phyloP scores from a whole-genome alignment of 2,888 invertebrate genomes.

The Epinotia demarniana region DNA sequence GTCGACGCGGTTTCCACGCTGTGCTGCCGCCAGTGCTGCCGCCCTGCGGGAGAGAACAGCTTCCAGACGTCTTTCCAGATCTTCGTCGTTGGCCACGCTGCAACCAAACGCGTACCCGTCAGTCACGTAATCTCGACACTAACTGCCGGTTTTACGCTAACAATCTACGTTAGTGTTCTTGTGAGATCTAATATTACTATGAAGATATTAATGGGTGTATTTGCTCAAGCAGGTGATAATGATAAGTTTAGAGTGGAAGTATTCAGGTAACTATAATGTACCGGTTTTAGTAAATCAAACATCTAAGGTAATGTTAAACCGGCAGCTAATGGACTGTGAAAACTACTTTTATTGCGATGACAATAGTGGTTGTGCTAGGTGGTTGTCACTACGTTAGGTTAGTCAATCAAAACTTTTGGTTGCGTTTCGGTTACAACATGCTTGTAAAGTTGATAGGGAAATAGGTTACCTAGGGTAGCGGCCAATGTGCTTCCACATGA shows the following conservation, averaged over 20 bases:
- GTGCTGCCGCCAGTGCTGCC: slow-evolving; percentile 93
- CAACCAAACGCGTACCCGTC: slow-evolving; percentile 79
- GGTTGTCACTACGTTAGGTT: slow-evolving; percentile 19
- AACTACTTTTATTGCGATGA: slow-evolving; percentile 27
- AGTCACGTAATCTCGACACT: slow-evolving; percentile 53
- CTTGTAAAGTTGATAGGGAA: slow-evolving; percentile 17
- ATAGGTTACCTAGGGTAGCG: slow-evolving; percentile 90
- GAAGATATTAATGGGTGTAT: neutral
- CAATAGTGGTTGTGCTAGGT: slow-evolving; percentile 11
- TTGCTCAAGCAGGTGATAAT: neutral
- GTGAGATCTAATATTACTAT: neutral
- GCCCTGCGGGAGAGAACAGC: slow-evolving; percentile 95
- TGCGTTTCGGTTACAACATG: slow-evolving; percentile 45
- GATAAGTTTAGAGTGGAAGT: neutral
- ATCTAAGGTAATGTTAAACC: slow-evolving; percentile 24
- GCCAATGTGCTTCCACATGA: slow-evolving; percentile 98
- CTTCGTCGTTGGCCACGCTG: slow-evolving; percentile 89
- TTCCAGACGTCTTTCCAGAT: slow-evolving; percentile 94
- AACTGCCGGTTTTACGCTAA: slow-evolving; percentile 36
- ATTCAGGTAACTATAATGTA: slow-evolving; percentile 6
- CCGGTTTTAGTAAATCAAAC: neutral
- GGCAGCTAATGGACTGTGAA: slow-evolving; percentile 24
- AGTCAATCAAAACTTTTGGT: slow-evolving; percentile 30
- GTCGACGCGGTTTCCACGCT: slow-evolving; percentile 93
- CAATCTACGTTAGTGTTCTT: slow-evolving; percentile 3